phyloP scores from a whole-genome alignment of 37 sponge, comb jelly and placozoan genomes.

The Cladorhizidae sp. region DNA sequence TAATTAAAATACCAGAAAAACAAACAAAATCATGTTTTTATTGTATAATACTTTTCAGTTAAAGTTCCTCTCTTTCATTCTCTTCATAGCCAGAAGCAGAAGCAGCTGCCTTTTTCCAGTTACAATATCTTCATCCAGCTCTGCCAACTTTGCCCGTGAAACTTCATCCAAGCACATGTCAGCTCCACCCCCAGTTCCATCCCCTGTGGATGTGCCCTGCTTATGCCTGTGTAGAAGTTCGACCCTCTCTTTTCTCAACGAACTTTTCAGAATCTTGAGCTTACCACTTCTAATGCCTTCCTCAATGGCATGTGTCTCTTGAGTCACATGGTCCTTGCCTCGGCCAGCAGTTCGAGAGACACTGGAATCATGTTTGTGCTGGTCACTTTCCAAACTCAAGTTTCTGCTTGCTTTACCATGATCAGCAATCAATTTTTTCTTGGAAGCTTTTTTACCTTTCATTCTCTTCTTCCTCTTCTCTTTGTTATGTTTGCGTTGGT shows the following conservation, averaged over 20 bases:
- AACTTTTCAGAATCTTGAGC: conserved; percentile 26
- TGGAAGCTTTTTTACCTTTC: too few species aligned
- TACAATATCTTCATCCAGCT: conserved; percentile 13
- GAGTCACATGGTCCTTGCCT: too few species aligned
- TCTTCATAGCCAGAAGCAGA: conserved; percentile 28
- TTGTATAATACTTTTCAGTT: too few species aligned
- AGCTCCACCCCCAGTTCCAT: background rate
- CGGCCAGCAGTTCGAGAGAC: too few species aligned
- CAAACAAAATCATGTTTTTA: too few species aligned
- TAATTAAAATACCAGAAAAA: too few species aligned
- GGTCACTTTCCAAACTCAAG: too few species aligned
- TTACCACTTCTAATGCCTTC: conserved; percentile 34
- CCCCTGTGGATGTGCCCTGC: background rate
- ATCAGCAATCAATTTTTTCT: too few species aligned
- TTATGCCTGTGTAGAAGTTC: conserved; percentile 25
- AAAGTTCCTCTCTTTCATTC: conserved; percentile 24
- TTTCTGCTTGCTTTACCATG: too few species aligned
- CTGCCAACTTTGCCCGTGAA: conserved; percentile 1
- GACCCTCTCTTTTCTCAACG: conserved; percentile 39
- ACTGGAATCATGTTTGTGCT: too few species aligned
- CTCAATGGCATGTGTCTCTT: background rate
- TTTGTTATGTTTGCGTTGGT: too few species aligned
- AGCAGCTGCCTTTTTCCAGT: conserved; percentile 32
- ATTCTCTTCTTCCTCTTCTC: too few species aligned
- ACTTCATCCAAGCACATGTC: background rate